Evolutionary conservation across 2,888 invertebrate species (phyloP).

Genomic region (Patella depressa): DNA sequence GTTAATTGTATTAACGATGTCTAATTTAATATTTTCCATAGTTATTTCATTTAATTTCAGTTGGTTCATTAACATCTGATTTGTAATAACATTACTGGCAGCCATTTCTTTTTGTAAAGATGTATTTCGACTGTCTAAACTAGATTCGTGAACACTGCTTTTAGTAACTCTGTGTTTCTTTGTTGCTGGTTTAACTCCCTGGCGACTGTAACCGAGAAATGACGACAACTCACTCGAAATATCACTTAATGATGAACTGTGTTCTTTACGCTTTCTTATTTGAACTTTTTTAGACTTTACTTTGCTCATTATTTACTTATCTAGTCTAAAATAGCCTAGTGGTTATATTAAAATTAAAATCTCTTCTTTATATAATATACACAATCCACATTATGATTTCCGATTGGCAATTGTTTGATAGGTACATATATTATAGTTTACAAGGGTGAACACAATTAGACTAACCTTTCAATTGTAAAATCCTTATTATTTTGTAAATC

Average conservation of each 20-base stretch:
- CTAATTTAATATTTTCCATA: not conserved
- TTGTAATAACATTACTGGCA: not conserved
- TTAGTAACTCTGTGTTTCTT: not conserved
- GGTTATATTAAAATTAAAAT: too few relatives aligned
- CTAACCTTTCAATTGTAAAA: too few relatives aligned
- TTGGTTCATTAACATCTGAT: constrained; percentile 5
- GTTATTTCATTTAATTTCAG: not conserved
- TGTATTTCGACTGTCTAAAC: not conserved
- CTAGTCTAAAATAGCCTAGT: too few relatives aligned
- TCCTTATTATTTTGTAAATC: too few relatives aligned
- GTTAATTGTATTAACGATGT: too few relatives aligned
- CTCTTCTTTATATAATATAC: too few relatives aligned
- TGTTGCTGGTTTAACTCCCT: not conserved
- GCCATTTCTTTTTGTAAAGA: not conserved
- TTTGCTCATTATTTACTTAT: too few relatives aligned
- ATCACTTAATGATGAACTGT: not conserved
- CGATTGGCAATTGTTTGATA: too few relatives aligned
- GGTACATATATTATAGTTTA: too few relatives aligned
- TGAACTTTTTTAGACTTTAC: too few relatives aligned
- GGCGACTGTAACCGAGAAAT: not conserved
- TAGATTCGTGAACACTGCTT: not conserved
- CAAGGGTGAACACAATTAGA: too few relatives aligned
- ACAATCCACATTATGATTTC: too few relatives aligned
- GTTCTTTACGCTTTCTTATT: not conserved
- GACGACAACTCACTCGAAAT: constrained; percentile 1